These are phyloP conservation scores for Orthosia gracilis DNA, from an alignment of 2,888 invertebrate genomes.

Conservation along the genomic window DNA sequence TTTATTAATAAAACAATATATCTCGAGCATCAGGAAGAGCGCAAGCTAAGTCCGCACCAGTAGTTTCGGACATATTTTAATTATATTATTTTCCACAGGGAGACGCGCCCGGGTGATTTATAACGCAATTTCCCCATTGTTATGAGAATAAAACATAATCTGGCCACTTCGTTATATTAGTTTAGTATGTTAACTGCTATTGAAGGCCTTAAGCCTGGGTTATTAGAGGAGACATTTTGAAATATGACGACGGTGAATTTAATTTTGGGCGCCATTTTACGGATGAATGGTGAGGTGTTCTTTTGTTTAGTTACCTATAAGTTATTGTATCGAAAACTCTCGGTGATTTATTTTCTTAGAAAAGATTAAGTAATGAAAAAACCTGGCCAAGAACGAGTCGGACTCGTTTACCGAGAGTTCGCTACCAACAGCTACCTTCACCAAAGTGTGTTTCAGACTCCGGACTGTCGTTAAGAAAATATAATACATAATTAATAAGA, in stretches of 20 bases:
- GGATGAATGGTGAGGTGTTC: constrained; percentile 1
- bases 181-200: constrained; percentile 69
- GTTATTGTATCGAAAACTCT: too few relatives aligned
- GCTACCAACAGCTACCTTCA: too few relatives aligned
- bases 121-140: constrained; percentile 72
- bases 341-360: too few relatives aligned
- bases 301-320: neutral
- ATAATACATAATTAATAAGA: too few relatives aligned
- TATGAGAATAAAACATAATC: constrained; percentile 72
- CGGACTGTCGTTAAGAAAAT: too few relatives aligned
- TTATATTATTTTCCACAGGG: constrained; percentile 67
- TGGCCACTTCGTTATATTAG: constrained; percentile 69
- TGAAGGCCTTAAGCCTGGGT: constrained; percentile 62
- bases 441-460: too few relatives aligned
- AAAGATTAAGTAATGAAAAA: too few relatives aligned
- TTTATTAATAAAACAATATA: constrained; percentile 51
- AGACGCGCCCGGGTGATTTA: constrained; percentile 68
- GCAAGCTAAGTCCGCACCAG: constrained; percentile 38
- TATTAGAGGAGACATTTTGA: constrained; percentile 67
- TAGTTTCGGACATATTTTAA: constrained; percentile 63
- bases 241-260: constrained; percentile 70
- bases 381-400: too few relatives aligned
- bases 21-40: constrained; percentile 34
- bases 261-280: constrained; percentile 38
- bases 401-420: too few relatives aligned